Percentiles rank a stretch among this genome's conserved stretches.
phyloP scores from a whole-genome alignment of 2,113 vertebrate species.

The Epinephelus cyanopodus region DNA sequence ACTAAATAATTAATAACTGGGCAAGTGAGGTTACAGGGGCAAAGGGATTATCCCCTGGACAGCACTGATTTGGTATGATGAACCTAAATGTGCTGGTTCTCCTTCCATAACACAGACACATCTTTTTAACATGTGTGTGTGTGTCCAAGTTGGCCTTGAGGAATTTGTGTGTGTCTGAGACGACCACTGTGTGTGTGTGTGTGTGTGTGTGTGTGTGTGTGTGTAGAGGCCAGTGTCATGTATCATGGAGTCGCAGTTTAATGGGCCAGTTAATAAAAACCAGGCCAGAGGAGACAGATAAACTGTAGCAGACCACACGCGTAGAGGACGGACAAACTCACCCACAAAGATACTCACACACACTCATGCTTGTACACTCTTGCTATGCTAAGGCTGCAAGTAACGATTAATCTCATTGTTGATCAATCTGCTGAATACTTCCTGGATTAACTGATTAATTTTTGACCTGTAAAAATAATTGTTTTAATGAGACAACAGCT shows the following conservation, averaged over 20 bases:
- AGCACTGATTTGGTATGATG: slow-evolving; percentile 22
- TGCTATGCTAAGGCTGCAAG: background rate
- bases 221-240: slow-evolving; percentile 57
- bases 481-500: too few species aligned
- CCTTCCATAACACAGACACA: slow-evolving; percentile 20
- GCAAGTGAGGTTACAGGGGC: background rate
- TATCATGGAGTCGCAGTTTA: slow-evolving; percentile 68
- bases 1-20: background rate
- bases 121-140: slow-evolving; percentile 42
- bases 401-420: too few species aligned
- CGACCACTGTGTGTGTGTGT: slow-evolving; percentile 18
- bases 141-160: slow-evolving; percentile 8
- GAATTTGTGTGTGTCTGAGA: slow-evolving; percentile 33
- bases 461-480: background rate
- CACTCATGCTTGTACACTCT: too few species aligned
- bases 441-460: too few species aligned
- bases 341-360: slow-evolving; percentile 1
- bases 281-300: slow-evolving; percentile 65
- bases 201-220: slow-evolving; percentile 20
- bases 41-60: background rate
- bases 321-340: background rate
- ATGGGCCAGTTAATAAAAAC: slow-evolving; percentile 76
- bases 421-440: background rate
- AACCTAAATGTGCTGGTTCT: slow-evolving; percentile 21
- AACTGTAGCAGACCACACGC: slow-evolving; percentile 70